Conservation (phyloP, 1,140 invertebrate species). For the Drosophila saltans region DNA sequence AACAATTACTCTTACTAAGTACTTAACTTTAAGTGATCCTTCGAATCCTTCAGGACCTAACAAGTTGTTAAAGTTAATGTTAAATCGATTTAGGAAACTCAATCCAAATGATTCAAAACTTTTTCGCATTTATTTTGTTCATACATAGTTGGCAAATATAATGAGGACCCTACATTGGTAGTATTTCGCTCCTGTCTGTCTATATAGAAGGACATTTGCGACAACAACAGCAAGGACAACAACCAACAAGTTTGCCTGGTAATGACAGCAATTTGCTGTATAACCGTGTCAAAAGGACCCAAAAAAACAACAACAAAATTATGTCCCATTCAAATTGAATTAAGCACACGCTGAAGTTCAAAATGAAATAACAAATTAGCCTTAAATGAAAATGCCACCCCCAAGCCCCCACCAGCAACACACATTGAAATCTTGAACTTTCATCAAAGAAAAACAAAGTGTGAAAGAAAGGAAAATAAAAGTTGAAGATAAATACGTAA, state of each 20-base stretch:
- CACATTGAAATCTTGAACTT: background rate
- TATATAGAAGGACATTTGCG: background rate
- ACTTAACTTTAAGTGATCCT: no score
- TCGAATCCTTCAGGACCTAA: no score
- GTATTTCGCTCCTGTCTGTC: background rate
- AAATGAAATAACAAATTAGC: constrained; percentile 11
- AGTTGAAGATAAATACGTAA: no score
- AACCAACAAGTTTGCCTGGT: constrained; percentile 37
- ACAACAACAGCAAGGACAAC: constrained; percentile 10
- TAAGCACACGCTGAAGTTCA: constrained; percentile 24
- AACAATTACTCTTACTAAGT: no score
- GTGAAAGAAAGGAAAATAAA: no score
- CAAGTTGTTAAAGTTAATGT: no score
- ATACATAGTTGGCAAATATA: no score
- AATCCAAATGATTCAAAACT: no score
- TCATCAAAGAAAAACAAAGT: background rate
- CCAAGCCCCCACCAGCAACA: background rate
- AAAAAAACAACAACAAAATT: constrained; percentile 1
- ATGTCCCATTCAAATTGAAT: constrained; percentile 53
- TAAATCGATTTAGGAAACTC: no score
- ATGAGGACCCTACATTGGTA: background rate
- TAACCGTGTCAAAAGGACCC: constrained; percentile 21
- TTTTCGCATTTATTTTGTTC: no score
- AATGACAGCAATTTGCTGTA: constrained; percentile 51
- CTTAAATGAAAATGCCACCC: background rate